These are phyloP conservation scores for Cataglyphis livida DNA, from an alignment of 2,888 invertebrate species.

Conservation along the genomic window DNA sequence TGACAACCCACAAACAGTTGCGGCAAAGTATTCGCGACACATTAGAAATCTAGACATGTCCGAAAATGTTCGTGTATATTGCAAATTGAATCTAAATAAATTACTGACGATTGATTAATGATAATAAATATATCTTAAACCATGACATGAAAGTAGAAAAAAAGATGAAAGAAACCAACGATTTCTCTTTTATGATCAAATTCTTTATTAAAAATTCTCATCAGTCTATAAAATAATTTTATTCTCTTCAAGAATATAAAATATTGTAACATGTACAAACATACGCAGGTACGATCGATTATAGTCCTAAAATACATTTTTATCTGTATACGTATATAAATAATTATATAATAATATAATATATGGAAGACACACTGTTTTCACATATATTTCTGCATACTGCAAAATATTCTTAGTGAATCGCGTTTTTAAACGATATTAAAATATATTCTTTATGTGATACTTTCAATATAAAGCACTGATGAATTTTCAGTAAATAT, in stretches of 20 bases:
- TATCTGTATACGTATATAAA: constrained; percentile 53
- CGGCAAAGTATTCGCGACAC: constrained; percentile 42
- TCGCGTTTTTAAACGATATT: constrained; percentile 58
- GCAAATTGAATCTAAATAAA: constrained; percentile 60
- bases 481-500: constrained; percentile 44
- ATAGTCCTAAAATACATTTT: constrained; percentile 63
- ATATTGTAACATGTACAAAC: constrained; percentile 66
- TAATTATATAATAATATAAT: constrained; percentile 56
- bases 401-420: constrained; percentile 65
- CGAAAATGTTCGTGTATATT: constrained; percentile 26
- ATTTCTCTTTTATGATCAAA: constrained; percentile 57
- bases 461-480: constrained; percentile 58
- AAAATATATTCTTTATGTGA: constrained; percentile 52
- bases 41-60: constrained; percentile 54
- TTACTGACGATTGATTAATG: constrained; percentile 48
- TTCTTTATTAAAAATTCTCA: constrained; percentile 67
- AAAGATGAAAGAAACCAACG: constrained; percentile 22
- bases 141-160: constrained; percentile 43
- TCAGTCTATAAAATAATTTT: constrained; percentile 68
- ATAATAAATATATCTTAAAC: constrained; percentile 49
- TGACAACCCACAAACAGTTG: constrained; percentile 55
- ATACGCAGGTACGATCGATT: constrained; percentile 60
- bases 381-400: constrained; percentile 65
- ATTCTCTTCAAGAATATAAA: constrained; percentile 67
- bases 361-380: constrained; percentile 67